Conservation (phyloP, 2,888 invertebrate species). For the Phalera bucephala region DNA sequence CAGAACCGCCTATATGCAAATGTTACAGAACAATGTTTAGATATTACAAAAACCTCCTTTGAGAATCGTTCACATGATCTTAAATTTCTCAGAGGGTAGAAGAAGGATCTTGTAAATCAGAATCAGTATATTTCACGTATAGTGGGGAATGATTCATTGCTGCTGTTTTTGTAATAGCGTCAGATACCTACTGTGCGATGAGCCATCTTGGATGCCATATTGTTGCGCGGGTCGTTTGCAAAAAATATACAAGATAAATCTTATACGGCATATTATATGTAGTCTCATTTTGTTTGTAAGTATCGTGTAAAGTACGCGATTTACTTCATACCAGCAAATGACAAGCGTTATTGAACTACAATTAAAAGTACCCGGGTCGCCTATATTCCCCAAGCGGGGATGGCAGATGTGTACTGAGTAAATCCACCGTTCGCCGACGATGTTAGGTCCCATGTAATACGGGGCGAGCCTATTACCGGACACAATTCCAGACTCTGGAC, state of each 20-base stretch:
- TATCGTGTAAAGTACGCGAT: no score
- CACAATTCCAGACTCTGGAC: no score
- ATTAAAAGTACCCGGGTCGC: no score
- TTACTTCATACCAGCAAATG: no score
- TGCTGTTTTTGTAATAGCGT: slow-evolving; percentile 56
- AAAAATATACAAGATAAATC: background rate
- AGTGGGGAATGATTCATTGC: slow-evolving; percentile 63
- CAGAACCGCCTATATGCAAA: slow-evolving; percentile 61
- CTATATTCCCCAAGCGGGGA: no score
- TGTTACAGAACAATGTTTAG: slow-evolving; percentile 43
- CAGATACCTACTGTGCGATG: slow-evolving; percentile 47
- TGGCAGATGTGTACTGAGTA: no score
- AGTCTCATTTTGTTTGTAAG: background rate
- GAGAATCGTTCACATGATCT: slow-evolving; percentile 52
- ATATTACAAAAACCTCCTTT: slow-evolving; percentile 51
- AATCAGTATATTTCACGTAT: slow-evolving; percentile 41
- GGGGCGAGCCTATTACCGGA: no score
- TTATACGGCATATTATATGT: background rate
- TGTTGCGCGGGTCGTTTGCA: slow-evolving; percentile 9
- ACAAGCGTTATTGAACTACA: no score
- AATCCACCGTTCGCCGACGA: no score
- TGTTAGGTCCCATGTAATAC: no score
- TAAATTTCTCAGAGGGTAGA: slow-evolving; percentile 48
- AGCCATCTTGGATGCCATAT: slow-evolving; percentile 41
- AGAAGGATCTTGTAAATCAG: slow-evolving; percentile 38